Base-by-base conservation (phyloP, 37 sponge, comb jelly and placozoan species). In the Chondrilla cf. caribensis region DNA sequence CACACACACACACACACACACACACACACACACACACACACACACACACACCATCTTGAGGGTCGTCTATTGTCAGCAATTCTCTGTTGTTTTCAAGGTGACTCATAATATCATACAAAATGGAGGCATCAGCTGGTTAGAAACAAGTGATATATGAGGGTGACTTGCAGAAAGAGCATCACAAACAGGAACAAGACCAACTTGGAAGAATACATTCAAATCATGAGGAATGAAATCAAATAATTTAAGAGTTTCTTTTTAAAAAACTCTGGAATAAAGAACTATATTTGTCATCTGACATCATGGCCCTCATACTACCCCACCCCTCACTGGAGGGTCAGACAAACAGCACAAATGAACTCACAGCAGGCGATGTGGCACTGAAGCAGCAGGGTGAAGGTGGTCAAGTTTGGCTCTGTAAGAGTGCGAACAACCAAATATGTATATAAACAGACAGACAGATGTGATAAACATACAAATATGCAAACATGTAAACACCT, bases 71-170 rank as follows among this genome's bases (percentile, higher is more conserved):
- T 21, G 38, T 60, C n/a, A 90, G 38, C 9, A 81, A 37, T 22
- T 84, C 73, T 8, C 42, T 71, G 58, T 90, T 58, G 43, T 84
- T 47, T 66, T 90, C 84, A 31, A 90, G 51, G 77, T 84, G 80
- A 28, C 57, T 65, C 37, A 80, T 41, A 44, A 90, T 64, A 1
- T 90, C 87, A 42, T 79, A 79, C 33, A 90, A 38, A 11, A 86
- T 47, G 2, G 81, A 60, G 2, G 21, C 84, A 32, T 86, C 86
- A 44, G 28, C 90, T 89, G 57, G 3, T 17, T 17, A 28, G 47
- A 67, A 7, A 25, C 19, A 7, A 4, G 22, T n/a, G 37, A 4
- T 21, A 28, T 35, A 31, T n/a, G n/a, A n/a, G n/a, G n/a, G n/a
- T n/a, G n/a, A n/a, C n/a, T n/a, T n/a, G n/a, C n/a, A 67, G 1